Conservation (phyloP, 2,113 vertebrate genomes). For the Protomyctophum bolini region DNA sequence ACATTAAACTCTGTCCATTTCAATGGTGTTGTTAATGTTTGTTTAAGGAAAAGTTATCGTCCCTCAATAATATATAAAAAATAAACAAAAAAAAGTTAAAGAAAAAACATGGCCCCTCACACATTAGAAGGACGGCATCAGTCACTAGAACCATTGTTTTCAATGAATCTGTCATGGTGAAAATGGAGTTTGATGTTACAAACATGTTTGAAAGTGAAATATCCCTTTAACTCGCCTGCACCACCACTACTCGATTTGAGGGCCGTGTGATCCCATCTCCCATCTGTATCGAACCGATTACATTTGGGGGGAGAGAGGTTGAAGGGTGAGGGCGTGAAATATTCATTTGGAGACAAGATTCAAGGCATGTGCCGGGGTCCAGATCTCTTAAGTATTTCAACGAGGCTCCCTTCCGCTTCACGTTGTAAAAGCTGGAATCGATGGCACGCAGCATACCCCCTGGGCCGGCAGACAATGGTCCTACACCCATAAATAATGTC, state of each 20-base stretch:
- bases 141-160: too few species aligned
- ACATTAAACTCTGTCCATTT: too few species aligned
- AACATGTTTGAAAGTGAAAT: too few species aligned
- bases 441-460: constrained; percentile 56
- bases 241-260: constrained; percentile 34
- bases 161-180: too few species aligned
- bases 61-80: too few species aligned
- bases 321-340: constrained; percentile 37
- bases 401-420: constrained; percentile 37
- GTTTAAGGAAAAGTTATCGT: too few species aligned
- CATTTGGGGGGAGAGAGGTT: constrained; percentile 23
- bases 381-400: constrained; percentile 36
- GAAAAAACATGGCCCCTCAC: too few species aligned
- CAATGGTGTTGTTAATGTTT: too few species aligned
- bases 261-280: constrained; percentile 19
- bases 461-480: constrained; percentile 60
- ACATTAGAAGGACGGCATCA: too few species aligned
- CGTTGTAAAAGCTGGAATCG: constrained; percentile 54
- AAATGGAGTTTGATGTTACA: too few species aligned
- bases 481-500: constrained; percentile 66
- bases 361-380: constrained; percentile 34
- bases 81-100: too few species aligned
- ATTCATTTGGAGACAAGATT: constrained; percentile 55
- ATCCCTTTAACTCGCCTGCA: background rate
- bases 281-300: constrained; percentile 31